phyloP scores from a whole-genome alignment of 1,140 invertebrate genomes.

The Megathymus violae region DNA sequence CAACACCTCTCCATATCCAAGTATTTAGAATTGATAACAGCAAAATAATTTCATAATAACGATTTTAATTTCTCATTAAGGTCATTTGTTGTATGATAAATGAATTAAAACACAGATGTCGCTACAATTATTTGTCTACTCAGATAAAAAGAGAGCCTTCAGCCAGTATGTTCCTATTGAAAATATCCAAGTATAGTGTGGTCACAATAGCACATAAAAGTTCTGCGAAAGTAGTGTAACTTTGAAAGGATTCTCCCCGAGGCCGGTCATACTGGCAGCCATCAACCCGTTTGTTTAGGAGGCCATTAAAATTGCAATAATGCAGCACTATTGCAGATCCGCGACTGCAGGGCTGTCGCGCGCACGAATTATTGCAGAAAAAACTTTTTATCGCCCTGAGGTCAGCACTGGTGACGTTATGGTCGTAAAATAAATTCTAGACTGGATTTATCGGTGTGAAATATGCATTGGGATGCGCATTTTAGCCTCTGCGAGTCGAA shows the following conservation, averaged over 20 bases:
- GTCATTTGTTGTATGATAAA: too few species aligned
- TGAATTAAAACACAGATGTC: too few species aligned
- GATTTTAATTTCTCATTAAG: too few species aligned
- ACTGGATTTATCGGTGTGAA: constrained; percentile 16
- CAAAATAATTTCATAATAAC: too few species aligned
- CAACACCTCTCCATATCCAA: too few species aligned
- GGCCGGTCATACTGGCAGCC: background rate
- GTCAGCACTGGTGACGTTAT: constrained; percentile 8
- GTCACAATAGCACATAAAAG: background rate
- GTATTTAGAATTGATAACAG: too few species aligned
- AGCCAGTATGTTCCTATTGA: too few species aligned
- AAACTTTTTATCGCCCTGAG: constrained; percentile 24
- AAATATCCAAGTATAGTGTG: too few species aligned
- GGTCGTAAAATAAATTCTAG: constrained; percentile 20
- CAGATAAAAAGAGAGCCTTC: too few species aligned
- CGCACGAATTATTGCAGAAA: constrained; percentile 9
- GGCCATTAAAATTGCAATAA: constrained; percentile 63
- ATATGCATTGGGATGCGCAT: constrained; percentile 10
- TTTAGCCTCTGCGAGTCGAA: constrained; percentile 1
- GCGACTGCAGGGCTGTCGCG: constrained; percentile 1
- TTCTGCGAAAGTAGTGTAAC: background rate
- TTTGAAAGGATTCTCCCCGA: background rate
- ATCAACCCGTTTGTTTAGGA: constrained; percentile 37
- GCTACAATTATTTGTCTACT: too few species aligned
- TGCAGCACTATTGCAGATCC: constrained; percentile 46